These are phyloP conservation scores for Heliconius hewitsoni DNA, from an alignment of 1,140 invertebrate species.

Conservation along the genomic window DNA sequence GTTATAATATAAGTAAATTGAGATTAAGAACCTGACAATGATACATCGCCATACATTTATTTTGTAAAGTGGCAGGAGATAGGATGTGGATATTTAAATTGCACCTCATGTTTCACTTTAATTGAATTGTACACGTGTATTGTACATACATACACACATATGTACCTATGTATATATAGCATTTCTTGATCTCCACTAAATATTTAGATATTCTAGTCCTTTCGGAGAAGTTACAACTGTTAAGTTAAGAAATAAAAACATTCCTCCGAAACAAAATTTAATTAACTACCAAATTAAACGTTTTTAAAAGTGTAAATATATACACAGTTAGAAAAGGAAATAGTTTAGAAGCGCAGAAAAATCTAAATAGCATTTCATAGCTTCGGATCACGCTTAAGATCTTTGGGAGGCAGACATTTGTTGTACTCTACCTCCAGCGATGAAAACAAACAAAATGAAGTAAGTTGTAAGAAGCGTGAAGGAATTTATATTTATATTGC, in stretches of 20 bases:
- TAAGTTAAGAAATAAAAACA: not conserved
- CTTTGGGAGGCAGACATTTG: too few relatives aligned
- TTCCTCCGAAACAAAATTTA: too few relatives aligned
- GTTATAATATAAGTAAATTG: not conserved
- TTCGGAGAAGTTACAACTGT: not conserved
- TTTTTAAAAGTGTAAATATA: not conserved
- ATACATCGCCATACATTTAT: not conserved
- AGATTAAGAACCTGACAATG: not conserved
- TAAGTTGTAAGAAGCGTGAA: too few relatives aligned
- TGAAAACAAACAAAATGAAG: too few relatives aligned
- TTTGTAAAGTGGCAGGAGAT: not conserved
- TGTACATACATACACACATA: too few relatives aligned
- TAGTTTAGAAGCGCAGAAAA: not conserved
- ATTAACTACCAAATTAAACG: not conserved
- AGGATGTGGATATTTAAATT: constrained; percentile 3
- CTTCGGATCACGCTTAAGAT: too few relatives aligned
- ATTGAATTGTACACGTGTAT: not conserved
- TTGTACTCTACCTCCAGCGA: too few relatives aligned
- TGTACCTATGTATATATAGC: too few relatives aligned
- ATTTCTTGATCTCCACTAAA: not conserved
- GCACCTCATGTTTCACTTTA: not conserved
- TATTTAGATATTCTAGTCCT: not conserved
- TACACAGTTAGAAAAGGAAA: not conserved
- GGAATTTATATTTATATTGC: too few relatives aligned
- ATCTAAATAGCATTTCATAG: too few relatives aligned